Evolutionary conservation across 2,113 vertebrate genomes (phyloP), one percentile per base, ranked within the genome.

Genomic region (Gulo gulo): DNA sequence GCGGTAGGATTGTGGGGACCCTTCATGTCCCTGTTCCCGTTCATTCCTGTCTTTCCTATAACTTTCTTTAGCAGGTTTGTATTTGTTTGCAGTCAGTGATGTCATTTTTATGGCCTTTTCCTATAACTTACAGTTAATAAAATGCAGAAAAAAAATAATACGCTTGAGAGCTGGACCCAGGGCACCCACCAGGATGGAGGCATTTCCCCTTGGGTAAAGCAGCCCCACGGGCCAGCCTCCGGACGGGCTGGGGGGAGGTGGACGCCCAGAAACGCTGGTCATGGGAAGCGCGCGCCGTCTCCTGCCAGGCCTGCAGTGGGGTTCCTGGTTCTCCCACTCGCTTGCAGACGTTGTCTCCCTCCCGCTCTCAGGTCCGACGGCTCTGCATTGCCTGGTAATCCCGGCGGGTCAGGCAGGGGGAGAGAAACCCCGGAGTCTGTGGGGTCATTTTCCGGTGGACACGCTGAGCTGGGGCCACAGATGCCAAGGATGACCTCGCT

Each of bases 401-500:
- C n/a, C 21, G 31, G 24, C 36, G 18, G 34, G 23, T 29, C 26
- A 34, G 45, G 34, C 31, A 39, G 73, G 23, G 55, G 36, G 4
- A 79, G 31, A 45, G 42, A 73, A 57, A 36, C 4, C 34, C 15
- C 21, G 3, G 23, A 29, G 11, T 67, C 6, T 11, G 11, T 16
- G 45, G 31, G 59, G 8, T 13, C 8, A 24, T 59, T 39, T 85
- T 15, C 26, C 4, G 0, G 3, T 0, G 14, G 7, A 31, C 31
- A 4, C 63, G 71, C 34, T 42, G 34, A 26, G 39, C 8, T 39
- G 7, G 57, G 24, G 2, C 39, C 36, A 12, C 79, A 34, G 31
- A 0, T 36, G 29, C 26, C 31, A 6, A 55, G 4, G 1, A 2
- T 1, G 16, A 18, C 29, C 55, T 39, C 21, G 0, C 36, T 18